A percentile compares a stretch with the other conserved stretches of the same genome.
phyloP scores from a whole-genome alignment of 2,797 vertebrate species.

The Hozukius guyotensis region DNA sequence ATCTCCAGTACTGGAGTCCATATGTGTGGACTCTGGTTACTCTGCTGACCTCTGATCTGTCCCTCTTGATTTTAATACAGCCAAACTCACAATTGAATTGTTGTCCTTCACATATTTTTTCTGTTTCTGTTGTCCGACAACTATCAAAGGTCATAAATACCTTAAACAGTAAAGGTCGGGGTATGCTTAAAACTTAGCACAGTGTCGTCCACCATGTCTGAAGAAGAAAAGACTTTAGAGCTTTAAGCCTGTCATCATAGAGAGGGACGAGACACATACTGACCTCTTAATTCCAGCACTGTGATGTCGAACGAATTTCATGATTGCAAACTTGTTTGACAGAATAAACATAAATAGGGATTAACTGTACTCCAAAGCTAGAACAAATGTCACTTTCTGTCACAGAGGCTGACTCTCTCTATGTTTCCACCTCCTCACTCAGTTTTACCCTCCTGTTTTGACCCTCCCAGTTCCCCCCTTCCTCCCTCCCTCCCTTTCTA shows the following conservation, averaged over 20 bases:
- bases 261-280: neutral
- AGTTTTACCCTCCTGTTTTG: conserved; percentile 29
- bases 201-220: neutral
- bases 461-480: conserved; percentile 40
- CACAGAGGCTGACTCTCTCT: conserved; percentile 12
- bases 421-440: conserved; percentile 25
- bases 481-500: conserved; percentile 8
- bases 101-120: neutral
- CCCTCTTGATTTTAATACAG: neutral
- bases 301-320: neutral
- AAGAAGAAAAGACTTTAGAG: neutral
- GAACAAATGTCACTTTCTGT: conserved; percentile 55
- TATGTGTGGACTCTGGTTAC: neutral
- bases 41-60: neutral
- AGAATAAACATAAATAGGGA: neutral
- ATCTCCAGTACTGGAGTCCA: neutral
- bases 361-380: neutral
- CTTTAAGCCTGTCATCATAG: neutral
- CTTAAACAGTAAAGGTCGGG: neutral
- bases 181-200: neutral
- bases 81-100: neutral
- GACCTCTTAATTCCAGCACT: neutral
- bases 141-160: neutral
- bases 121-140: neutral
- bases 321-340: neutral